phyloP scores from a whole-genome alignment of 1,140 invertebrate species.

The Prorops nasuta region DNA sequence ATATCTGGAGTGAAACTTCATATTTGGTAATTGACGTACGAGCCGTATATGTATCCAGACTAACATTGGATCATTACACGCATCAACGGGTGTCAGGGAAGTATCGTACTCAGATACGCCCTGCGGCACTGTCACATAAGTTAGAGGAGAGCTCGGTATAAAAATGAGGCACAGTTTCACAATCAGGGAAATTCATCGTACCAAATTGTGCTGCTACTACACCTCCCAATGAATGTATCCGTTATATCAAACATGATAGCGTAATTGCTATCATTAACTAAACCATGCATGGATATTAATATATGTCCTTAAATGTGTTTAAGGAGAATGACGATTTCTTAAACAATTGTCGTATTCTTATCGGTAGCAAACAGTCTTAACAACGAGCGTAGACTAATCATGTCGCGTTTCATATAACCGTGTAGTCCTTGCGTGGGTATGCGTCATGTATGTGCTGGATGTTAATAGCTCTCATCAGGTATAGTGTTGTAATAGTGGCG shows the following conservation, averaged over 20 bases:
- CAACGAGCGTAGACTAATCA: conserved; percentile 55
- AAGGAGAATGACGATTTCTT: conserved; percentile 50
- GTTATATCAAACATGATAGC: conserved; percentile 45
- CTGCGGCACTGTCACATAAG: conserved; percentile 39
- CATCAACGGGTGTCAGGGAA: conserved; percentile 27
- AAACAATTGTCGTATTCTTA: conserved; percentile 52
- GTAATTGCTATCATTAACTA: conserved; percentile 45
- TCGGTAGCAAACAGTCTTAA: conserved; percentile 57
- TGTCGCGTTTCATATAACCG: conserved; percentile 50
- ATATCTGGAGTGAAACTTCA: conserved; percentile 26
- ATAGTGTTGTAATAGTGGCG: conserved; percentile 11
- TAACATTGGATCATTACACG: conserved; percentile 32
- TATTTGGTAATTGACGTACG: conserved; percentile 36
- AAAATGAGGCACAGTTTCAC: conserved; percentile 57
- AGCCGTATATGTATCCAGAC: conserved; percentile 31
- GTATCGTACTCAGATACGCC: conserved; percentile 21
- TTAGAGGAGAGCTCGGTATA: conserved; percentile 51
- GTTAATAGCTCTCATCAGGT: conserved; percentile 41
- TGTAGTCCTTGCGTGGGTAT: conserved; percentile 52
- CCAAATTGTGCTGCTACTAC: conserved; percentile 45
- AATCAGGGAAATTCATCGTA: conserved; percentile 48
- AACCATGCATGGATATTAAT: conserved; percentile 56
- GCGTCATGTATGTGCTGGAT: conserved; percentile 52
- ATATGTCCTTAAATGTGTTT: conserved; percentile 51
- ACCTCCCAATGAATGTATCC: conserved; percentile 56